Evolutionary conservation across 2,113 vertebrate genomes (phyloP).

Genomic region (Tragelaphus buxtoni): DNA sequence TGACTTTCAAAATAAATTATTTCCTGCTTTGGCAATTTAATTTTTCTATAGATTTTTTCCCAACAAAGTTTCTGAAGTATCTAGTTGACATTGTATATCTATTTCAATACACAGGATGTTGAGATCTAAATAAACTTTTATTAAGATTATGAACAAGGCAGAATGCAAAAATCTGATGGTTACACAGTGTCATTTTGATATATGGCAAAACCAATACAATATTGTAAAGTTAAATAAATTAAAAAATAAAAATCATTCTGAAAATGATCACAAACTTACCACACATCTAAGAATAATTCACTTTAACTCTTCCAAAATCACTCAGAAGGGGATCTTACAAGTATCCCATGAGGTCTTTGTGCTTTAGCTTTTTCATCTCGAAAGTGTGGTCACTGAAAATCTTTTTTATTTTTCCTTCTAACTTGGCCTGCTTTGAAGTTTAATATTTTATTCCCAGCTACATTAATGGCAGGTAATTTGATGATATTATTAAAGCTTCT

Average conservation of each 20-base stretch:
- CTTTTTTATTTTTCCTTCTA: background rate
- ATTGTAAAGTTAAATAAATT: no score
- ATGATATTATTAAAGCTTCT: background rate
- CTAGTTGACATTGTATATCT: background rate
- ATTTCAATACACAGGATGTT: background rate
- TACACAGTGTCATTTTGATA: background rate
- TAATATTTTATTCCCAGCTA: background rate
- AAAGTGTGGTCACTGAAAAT: background rate
- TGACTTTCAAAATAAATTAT: background rate
- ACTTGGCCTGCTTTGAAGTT: background rate
- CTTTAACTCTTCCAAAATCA: background rate
- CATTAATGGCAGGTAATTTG: background rate
- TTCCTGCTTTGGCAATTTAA: background rate
- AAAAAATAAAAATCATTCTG: background rate
- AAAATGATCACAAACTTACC: background rate
- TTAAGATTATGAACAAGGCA: background rate
- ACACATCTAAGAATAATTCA: background rate
- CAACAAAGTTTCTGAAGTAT: background rate
- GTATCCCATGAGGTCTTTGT: background rate
- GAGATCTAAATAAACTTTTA: background rate
- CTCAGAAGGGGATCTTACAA: background rate
- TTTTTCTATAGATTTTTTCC: background rate
- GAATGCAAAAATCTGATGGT: background rate
- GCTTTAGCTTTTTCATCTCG: background rate
- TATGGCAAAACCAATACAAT: no score